These are phyloP conservation scores for Eulemur albifrons DNA, from an alignment of 2,797 vertebrate genomes.

Conservation along the genomic window DNA sequence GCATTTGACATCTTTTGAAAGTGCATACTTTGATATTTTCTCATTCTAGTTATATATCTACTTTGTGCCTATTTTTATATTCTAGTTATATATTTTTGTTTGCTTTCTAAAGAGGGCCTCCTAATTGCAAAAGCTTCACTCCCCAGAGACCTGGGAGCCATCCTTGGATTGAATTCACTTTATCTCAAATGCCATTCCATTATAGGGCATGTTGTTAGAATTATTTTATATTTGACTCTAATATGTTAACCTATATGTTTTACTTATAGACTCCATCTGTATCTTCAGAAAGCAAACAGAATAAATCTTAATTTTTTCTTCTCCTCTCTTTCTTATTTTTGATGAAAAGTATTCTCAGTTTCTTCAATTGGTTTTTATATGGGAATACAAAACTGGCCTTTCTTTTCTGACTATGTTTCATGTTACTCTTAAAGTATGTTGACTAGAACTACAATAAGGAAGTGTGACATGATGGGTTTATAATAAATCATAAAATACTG, in stretches of 20 bases:
- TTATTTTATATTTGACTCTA: not conserved
- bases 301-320: not conserved
- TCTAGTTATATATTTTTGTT: not conserved
- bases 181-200: not conserved
- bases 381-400: not conserved
- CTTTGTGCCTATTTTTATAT: not conserved
- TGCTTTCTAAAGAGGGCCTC: not conserved
- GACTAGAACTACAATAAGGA: not conserved
- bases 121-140: not conserved
- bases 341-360: not conserved
- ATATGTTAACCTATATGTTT: not conserved
- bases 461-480: not conserved
- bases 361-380: not conserved
- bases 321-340: not conserved
- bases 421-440: not conserved
- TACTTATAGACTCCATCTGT: not conserved
- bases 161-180: not conserved
- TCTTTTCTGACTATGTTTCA: not conserved
- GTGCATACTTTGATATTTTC: not conserved
- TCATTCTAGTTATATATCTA: not conserved
- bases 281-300: not conserved
- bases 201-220: not conserved
- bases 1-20: not conserved
- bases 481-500: slow-evolving; percentile 24
- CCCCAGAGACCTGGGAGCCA: not conserved